A percentile compares a stretch with the other conserved stretches of the same genome.
Evolutionary conservation across 2,888 invertebrate species (phyloP).

Genomic region (Drosophila neonasuta): DNA sequence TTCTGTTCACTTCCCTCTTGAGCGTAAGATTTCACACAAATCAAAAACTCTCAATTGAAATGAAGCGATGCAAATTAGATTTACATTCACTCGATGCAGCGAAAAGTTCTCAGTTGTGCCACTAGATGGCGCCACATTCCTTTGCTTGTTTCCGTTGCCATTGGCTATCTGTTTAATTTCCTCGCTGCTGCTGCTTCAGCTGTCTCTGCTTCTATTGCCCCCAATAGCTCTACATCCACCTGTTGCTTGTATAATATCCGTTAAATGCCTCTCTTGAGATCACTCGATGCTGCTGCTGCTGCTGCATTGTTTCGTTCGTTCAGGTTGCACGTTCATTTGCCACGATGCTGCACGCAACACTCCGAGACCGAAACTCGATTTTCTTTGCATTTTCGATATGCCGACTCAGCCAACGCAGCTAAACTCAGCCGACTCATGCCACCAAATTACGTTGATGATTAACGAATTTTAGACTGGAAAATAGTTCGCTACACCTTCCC

Average conservation of each 20-base stretch:
- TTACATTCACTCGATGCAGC: neutral
- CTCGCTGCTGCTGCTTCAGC: neutral
- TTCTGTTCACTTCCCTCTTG: conserved; percentile 4
- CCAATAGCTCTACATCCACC: conserved; percentile 18
- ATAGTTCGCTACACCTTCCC: neutral
- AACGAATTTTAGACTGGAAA: conserved; percentile 30
- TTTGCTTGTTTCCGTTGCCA: conserved; percentile 31
- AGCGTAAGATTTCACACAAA: conserved; percentile 38
- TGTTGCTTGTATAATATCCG: conserved; percentile 45
- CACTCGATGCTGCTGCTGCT: conserved; percentile 2
- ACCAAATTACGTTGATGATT: conserved; percentile 42
- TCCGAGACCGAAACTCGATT: conserved; percentile 25
- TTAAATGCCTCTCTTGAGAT: conserved; percentile 30
- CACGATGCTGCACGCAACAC: conserved; percentile 23
- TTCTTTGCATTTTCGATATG: conserved; percentile 31
- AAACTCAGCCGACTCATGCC: conserved; percentile 23
- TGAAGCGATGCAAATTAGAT: neutral
- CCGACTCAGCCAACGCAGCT: conserved; percentile 9
- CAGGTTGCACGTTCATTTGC: conserved; percentile 11
- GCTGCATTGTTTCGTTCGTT: conserved; percentile 33
- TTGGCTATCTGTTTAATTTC: conserved; percentile 21
- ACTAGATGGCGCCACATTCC: conserved; percentile 1
- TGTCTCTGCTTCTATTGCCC: neutral
- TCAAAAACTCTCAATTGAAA: conserved; percentile 30
- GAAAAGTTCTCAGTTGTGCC: neutral